Percentiles rank a stretch among this genome's conserved stretches.
These are phyloP conservation scores for Ramphastos sulfuratus DNA, from an alignment of 2,113 vertebrate genomes.

Conservation along the genomic window DNA sequence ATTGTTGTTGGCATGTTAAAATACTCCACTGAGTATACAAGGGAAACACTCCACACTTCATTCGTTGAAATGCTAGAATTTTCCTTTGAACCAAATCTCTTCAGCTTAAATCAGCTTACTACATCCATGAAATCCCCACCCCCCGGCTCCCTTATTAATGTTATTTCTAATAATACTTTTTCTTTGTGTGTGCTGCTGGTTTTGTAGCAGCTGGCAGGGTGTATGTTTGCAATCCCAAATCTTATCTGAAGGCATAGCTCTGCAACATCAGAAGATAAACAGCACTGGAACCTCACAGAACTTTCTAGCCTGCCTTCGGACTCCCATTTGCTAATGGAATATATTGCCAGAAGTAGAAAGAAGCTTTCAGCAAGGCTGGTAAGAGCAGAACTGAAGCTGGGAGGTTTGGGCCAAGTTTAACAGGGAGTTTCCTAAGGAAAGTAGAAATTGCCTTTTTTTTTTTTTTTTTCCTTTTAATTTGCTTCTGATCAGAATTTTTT, in stretches of 20 bases:
- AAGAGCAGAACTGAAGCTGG: neutral
- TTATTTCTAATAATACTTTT: neutral
- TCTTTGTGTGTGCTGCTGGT: neutral
- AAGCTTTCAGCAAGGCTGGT: neutral
- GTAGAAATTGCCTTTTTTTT: neutral
- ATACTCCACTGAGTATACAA: neutral
- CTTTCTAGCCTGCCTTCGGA: neutral
- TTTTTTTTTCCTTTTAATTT: too few species aligned
- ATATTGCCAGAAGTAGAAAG: neutral
- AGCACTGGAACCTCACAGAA: neutral
- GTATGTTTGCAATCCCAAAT: neutral
- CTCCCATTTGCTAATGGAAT: neutral
- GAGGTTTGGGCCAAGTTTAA: neutral
- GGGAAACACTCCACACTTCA: neutral
- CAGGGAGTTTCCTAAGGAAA: neutral
- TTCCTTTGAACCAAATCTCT: slow-evolving; percentile 15
- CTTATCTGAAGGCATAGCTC: neutral
- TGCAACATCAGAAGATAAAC: neutral
- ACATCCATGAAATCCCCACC: neutral
- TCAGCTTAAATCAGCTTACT: neutral
- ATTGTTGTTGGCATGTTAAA: neutral
- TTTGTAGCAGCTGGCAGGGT: neutral
- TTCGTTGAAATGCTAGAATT: neutral
- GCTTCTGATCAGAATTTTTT: neutral
- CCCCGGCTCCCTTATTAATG: neutral